These are phyloP conservation scores for Odontamblyopus rebecca DNA, from an alignment of 2,797 vertebrate genomes.

Conservation along the genomic window DNA sequence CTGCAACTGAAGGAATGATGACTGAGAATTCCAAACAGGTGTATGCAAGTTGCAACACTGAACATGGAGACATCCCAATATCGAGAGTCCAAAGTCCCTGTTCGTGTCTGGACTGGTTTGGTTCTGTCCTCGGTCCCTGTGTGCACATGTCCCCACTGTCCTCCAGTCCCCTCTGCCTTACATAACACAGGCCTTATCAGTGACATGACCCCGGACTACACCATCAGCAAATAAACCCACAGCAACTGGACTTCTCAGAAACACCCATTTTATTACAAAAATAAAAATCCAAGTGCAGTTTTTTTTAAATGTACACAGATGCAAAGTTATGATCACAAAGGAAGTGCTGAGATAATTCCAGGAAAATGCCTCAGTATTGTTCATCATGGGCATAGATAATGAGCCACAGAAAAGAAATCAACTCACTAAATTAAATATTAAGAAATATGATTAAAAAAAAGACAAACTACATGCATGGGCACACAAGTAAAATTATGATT, in stretches of 20 bases:
- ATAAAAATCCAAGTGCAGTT: background rate
- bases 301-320: background rate
- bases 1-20: too few species aligned
- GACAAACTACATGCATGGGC: too few species aligned
- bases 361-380: background rate
- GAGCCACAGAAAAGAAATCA: background rate
- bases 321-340: background rate
- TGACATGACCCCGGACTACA: background rate
- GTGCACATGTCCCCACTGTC: background rate
- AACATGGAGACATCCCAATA: too few species aligned
- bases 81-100: background rate
- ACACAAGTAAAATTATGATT: too few species aligned
- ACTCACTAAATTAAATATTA: too few species aligned
- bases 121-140: background rate
- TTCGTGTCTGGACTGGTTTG: background rate
- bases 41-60: too few species aligned
- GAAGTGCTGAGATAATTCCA: background rate
- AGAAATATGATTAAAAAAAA: too few species aligned
- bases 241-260: background rate
- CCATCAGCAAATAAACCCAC: background rate
- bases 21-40: too few species aligned
- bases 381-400: background rate
- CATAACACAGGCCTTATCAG: background rate
- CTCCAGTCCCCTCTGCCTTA: background rate
- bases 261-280: background rate